Base-by-base conservation (phyloP, 2,797 vertebrate genomes). In the Onychomys torridus region DNA sequence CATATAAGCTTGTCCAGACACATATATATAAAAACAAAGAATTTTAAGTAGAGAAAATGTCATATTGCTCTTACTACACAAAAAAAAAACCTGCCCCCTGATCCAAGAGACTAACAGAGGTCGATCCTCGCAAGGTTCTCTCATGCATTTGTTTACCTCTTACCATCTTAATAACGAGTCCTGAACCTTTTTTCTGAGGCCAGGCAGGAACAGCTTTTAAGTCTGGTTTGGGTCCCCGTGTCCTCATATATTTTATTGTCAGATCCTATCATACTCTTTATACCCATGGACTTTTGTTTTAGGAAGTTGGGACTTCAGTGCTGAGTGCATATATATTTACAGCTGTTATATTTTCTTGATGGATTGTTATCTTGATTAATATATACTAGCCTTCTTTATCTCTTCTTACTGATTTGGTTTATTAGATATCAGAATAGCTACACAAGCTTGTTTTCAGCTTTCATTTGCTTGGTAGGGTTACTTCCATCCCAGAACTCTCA, bases 141-240 rank as follows among this genome's bases (percentile, higher is more conserved):
- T 69, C 5, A 0, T 90, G 32, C 32, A 57, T 65, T 83, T 83
- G 46, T 37, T 92, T 89, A 27, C 2, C 81, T 67, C 10, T 93
- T 95, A n/a, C 34, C 49, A 40, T 78, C 93, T 92, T 95, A 90
- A 32, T 90, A 89, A 49, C 78, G 37, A 29, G 61, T 32, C 79
- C 92, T 82, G 67, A 61, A 73, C 57, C 90, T 89, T 46, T 77
- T 89, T 93, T 43, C 25, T 32, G 65, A 37, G 73, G 5, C 89
- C 49, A 63, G 2, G 11, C 11, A 59, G 52, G 55, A 69, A 86
- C 78, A 34, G 13, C 37, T 87, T 75, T 87, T 78, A 87, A 90
- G 1, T 13, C 32, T 93, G 14, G 78, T 89, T 78, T 75, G n/a
- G 55, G 91, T 87, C 52, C 12, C 37, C 14, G 37, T 67, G 13